Evolutionary conservation across 2,113 vertebrate genomes (phyloP).

Genomic region (Natator depressus): DNA sequence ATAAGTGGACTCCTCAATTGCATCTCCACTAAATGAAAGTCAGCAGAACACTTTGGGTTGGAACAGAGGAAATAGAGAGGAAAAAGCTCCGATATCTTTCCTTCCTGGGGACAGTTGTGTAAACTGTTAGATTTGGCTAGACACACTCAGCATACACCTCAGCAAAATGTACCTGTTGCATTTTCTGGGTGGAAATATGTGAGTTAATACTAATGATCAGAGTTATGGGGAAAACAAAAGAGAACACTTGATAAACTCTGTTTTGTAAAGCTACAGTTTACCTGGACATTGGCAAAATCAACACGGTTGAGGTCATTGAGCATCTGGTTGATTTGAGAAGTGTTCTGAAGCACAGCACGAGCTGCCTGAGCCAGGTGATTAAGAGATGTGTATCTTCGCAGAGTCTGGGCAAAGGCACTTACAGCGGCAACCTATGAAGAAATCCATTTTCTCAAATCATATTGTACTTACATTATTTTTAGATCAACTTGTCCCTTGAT

Average conservation of each 20-base stretch:
- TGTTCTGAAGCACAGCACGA: constrained; percentile 97
- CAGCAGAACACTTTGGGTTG: background rate
- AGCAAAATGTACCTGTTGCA: background rate
- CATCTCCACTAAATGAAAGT: background rate
- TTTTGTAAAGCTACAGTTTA: constrained; percentile 65
- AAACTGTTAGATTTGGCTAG: background rate
- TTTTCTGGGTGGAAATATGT: background rate
- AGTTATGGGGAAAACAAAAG: background rate
- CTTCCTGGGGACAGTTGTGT: background rate
- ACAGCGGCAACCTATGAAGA: constrained; percentile 91
- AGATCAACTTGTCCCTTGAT: constrained; percentile 11
- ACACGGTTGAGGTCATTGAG: constrained; percentile 99
- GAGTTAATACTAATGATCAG: background rate
- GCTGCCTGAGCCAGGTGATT: constrained; percentile 99
- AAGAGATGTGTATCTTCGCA: constrained; percentile 97
- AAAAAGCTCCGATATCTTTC: background rate
- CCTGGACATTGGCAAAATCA: constrained; percentile 99
- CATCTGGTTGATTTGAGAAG: constrained; percentile 99
- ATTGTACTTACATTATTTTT: background rate
- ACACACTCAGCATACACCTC: background rate
- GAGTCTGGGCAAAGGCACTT: constrained; percentile 98
- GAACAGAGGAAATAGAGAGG: background rate
- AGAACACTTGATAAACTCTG: background rate
- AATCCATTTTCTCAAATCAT: constrained; percentile 2
- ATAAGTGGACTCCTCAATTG: background rate